Evolutionary conservation across 2,113 vertebrate species (phyloP), one percentile per base, ranked within the genome.

Genomic region (Microcebus murinus): DNA sequence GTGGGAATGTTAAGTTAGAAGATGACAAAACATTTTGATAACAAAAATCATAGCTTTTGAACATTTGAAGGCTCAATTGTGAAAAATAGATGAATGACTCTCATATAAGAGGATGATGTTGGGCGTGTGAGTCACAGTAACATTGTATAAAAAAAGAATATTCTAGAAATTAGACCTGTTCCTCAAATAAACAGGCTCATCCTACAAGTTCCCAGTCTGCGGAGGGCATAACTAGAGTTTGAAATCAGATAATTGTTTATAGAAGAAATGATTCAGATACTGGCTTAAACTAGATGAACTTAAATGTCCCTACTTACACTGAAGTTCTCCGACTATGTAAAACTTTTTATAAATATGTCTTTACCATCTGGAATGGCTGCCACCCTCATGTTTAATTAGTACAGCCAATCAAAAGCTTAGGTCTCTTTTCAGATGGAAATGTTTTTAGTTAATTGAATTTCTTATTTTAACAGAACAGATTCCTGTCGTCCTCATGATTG

Each of bases 401-500:
- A 94, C 86, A 96, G 89, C 96, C 96, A 97, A 98, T 97, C 93
- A 96, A 94, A 97, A 82, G 76, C 91, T 36, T 39, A 95, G 94
- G 68, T 95, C 94, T 98, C 89, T 97, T 96, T 97, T 96, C 96
- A 97, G 94, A 97, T 97, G 96, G 96, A 98, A 97, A 97, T 97
- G 97, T 96, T 96, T 96, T 97, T 94, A 96, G 97, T 97, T 96
- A 97, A 97, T 97, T 98, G 97, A 98, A 97, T 97, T 97, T 98
- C 96, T 97, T 97, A 97, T 97, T 98, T 98, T 97, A 97, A 97
- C 97, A 97, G 97, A 97, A 97, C 97, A 98, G 96, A 98, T 98
- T 97, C 96, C 36, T 96, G 57, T 93, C 97, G 70, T 97, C 95
- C 89, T 97, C 57, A 91, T 95, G 93, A 92, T 94, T 96, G 91